Conservation (phyloP, 2,888 invertebrate genomes). For the Meta bourneti region DNA sequence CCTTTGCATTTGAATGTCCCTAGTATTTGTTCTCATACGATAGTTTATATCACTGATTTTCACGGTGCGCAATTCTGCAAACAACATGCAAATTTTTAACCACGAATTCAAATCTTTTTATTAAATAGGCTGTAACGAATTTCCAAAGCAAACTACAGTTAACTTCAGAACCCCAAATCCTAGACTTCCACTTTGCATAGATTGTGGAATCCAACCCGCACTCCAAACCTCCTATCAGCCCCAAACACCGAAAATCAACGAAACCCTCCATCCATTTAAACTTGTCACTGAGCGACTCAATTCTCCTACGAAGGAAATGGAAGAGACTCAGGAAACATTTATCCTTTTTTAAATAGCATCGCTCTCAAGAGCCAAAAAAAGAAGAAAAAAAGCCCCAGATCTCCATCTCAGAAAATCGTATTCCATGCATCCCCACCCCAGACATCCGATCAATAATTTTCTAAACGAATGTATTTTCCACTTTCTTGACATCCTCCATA, state of each 20-base stretch:
- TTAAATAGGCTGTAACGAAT: too few relatives aligned
- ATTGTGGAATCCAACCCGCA: neutral
- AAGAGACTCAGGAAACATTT: neutral
- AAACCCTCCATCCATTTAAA: neutral
- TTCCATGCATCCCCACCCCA: neutral
- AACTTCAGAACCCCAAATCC: neutral
- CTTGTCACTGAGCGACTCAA: neutral
- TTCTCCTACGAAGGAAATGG: neutral
- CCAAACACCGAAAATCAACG: neutral
- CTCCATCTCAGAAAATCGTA: neutral
- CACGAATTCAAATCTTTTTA: too few relatives aligned
- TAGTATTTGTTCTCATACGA: too few relatives aligned
- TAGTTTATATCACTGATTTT: too few relatives aligned
- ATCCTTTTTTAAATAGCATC: neutral
- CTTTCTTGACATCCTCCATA: constrained; percentile 46
- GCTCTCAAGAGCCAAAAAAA: neutral
- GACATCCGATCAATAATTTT: constrained; percentile 51
- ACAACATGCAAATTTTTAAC: too few relatives aligned
- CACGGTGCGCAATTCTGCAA: too few relatives aligned
- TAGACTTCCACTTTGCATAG: neutral
- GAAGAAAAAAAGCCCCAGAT: neutral
- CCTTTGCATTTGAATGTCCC: too few relatives aligned
- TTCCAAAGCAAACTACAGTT: too few relatives aligned
- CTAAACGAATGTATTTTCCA: constrained; percentile 51
- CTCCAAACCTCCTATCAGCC: neutral